Conservation (phyloP, 2,888 invertebrate genomes). For the Ypsolopha scabrella region DNA sequence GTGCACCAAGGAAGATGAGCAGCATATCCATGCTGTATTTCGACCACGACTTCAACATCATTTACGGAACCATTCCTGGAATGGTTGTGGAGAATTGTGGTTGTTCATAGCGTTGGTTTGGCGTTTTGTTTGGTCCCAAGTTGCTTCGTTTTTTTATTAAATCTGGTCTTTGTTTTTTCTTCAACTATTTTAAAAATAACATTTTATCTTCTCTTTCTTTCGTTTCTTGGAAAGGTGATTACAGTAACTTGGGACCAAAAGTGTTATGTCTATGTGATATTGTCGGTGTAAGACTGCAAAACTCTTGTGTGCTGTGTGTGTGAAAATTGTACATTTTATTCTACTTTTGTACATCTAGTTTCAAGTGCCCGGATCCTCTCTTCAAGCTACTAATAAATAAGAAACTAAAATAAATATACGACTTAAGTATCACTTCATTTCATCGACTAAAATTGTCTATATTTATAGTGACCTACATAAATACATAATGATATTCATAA, state of each 20-base stretch:
- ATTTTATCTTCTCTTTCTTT: not conserved
- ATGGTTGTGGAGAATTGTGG: conserved; percentile 96
- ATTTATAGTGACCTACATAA: not conserved
- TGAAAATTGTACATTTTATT: conserved; percentile 5
- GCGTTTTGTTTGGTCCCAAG: conserved; percentile 26
- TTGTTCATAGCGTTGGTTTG: conserved; percentile 76
- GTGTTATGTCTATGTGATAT: conserved; percentile 56
- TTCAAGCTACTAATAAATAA: not conserved
- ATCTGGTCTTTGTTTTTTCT: not conserved
- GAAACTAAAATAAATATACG: not conserved
- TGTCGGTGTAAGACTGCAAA: conserved; percentile 58
- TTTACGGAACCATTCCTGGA: conserved; percentile 88
- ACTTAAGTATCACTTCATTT: not conserved
- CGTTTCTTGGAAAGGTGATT: not conserved
- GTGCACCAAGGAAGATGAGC: conserved; percentile 90
- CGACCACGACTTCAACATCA: conserved; percentile 88
- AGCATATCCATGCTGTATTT: conserved; percentile 93
- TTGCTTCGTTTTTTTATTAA: conserved; percentile 8
- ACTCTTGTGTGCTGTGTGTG: conserved; percentile 13
- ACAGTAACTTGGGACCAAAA: conserved; percentile 11
- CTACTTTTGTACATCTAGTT: conserved; percentile 10
- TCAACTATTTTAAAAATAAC: not conserved
- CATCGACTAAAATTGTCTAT: not conserved
- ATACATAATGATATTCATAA: not conserved
- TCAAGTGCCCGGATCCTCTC: conserved; percentile 5